These are phyloP conservation scores for Aplysia californica DNA, from an alignment of 1,140 invertebrate genomes.

Conservation along the genomic window DNA sequence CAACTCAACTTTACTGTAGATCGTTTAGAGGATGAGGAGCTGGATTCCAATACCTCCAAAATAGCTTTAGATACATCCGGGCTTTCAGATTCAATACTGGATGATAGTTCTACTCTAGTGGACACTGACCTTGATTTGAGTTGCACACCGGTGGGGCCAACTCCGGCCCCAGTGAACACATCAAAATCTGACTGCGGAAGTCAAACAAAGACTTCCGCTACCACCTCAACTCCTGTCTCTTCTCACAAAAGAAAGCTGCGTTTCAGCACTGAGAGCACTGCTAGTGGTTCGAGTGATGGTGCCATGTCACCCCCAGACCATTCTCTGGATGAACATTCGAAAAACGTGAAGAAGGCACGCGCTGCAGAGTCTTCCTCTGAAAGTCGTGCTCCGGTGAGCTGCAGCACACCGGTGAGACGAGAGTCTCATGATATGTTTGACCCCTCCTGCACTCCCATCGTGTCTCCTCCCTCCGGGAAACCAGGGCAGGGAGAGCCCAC, in stretches of 20 bases:
- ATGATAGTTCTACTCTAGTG: background rate
- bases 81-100: too few relatives aligned
- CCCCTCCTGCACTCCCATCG: constrained; percentile 43
- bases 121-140: constrained; percentile 7
- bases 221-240: background rate
- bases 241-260: background rate
- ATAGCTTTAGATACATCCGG: too few relatives aligned
- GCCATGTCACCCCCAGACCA: background rate
- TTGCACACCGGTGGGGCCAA: background rate
- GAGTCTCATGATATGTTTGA: constrained; percentile 37
- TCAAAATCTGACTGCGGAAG: too few relatives aligned
- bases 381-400: constrained; percentile 16
- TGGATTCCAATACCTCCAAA: too few relatives aligned
- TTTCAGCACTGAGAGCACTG: background rate
- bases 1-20: too few relatives aligned
- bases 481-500: constrained; percentile 14
- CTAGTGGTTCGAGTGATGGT: background rate
- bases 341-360: background rate
- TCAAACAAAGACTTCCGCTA: too few relatives aligned
- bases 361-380: too few relatives aligned
- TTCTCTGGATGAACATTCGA: background rate
- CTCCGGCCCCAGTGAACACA: too few relatives aligned
- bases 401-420: constrained; percentile 44
- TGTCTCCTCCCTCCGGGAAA: background rate
- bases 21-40: too few relatives aligned